Percentiles rank a stretch among this genome's conserved stretches.
Conservation (phyloP, 2,888 invertebrate species). For the Eudasyphora cyanicolor region DNA sequence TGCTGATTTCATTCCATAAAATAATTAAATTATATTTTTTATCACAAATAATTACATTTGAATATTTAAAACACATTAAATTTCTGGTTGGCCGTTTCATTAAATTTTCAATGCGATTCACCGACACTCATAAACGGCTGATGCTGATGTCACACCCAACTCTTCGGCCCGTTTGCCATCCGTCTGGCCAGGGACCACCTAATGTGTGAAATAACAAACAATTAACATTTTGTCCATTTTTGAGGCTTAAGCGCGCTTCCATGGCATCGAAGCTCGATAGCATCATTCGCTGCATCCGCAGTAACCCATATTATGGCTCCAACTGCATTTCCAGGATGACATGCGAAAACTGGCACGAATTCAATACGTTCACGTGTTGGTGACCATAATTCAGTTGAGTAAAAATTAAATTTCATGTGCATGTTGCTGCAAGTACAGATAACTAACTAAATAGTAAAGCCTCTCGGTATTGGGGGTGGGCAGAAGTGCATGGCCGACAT, state of each 20-base stretch:
- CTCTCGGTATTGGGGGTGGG: not conserved
- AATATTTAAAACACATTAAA: conserved; percentile 20
- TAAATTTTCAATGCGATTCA: not conserved
- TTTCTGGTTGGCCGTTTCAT: not conserved
- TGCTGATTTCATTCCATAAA: not conserved
- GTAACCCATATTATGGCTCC: no score
- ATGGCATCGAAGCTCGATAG: not conserved
- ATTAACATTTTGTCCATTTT: conserved; percentile 27
- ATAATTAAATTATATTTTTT: conserved; percentile 5
- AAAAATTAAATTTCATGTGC: conserved; percentile 50
- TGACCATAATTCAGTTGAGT: not conserved
- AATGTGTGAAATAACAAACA: conserved; percentile 39
- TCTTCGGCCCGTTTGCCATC: no score
- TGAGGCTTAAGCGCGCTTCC: conserved; percentile 8
- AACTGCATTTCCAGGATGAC: not conserved
- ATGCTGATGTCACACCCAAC: not conserved
- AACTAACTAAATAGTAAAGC: not conserved
- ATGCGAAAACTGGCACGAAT: not conserved
- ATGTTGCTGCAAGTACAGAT: conserved; percentile 45
- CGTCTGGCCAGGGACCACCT: conserved; percentile 17
- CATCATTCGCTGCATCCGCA: not conserved
- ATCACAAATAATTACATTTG: conserved; percentile 18
- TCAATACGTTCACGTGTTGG: conserved; percentile 7
- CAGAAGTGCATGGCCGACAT: not conserved
- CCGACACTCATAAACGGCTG: not conserved